phyloP scores from a whole-genome alignment of 1,140 invertebrate genomes.

The Uloborus diversus region DNA sequence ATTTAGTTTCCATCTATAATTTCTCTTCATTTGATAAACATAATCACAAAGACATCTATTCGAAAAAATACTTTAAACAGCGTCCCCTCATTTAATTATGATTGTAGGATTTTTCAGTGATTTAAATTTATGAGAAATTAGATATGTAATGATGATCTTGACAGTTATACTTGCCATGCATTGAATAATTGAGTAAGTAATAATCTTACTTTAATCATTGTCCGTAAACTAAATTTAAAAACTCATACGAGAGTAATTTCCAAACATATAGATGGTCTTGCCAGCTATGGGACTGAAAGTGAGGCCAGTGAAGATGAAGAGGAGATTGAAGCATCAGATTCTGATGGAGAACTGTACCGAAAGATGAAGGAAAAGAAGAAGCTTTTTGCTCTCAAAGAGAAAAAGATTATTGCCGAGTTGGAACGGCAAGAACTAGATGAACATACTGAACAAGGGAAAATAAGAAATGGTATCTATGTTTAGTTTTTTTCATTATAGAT shows the following conservation, averaged over 20 bases:
- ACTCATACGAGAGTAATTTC: conserved; percentile 6
- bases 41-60: too few species aligned
- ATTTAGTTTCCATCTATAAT: too few species aligned
- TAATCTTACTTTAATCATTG: too few species aligned
- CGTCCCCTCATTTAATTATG: too few species aligned
- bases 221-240: too few species aligned
- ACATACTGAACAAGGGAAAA: conserved; percentile 12
- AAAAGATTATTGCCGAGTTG: conserved; percentile 68
- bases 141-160: too few species aligned
- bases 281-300: conserved; percentile 62
- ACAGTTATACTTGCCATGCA: too few species aligned
- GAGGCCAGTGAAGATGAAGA: conserved; percentile 67
- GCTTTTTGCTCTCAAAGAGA: conserved; percentile 69
- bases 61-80: too few species aligned
- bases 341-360: conserved; percentile 69
- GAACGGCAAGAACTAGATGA: conserved; percentile 65
- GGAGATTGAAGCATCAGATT: conserved; percentile 61
- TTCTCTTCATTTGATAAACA: too few species aligned
- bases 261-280: conserved; percentile 49
- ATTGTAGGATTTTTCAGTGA: too few species aligned
- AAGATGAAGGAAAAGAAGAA: conserved; percentile 66
- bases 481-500: not conserved
- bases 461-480: conserved; percentile 4
- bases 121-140: too few species aligned
- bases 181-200: too few species aligned